Evolutionary conservation across 1,140 invertebrate genomes (phyloP).

Genomic region (Drosophila kikkawai): DNA sequence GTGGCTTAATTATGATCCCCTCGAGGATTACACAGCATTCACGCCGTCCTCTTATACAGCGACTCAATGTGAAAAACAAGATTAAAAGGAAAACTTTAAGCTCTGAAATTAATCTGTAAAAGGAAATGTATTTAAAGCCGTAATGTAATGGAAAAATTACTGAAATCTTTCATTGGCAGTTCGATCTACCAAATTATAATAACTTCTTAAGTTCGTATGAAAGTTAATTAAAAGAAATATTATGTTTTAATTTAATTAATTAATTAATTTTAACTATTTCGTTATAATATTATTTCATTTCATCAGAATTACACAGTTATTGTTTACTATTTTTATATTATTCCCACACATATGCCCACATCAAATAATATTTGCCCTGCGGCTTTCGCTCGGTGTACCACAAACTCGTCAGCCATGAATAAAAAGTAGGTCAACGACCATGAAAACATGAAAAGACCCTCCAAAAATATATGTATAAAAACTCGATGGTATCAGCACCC

Average conservation of each 20-base stretch:
- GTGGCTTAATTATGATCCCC: slow-evolving; percentile 79
- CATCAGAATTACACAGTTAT: too few species aligned
- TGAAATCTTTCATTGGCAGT: not conserved
- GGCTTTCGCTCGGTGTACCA: slow-evolving; percentile 11
- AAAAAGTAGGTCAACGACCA: slow-evolving; percentile 52
- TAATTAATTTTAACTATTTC: too few species aligned
- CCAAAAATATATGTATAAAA: slow-evolving; percentile 26
- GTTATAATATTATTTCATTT: not conserved
- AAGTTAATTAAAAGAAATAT: not conserved
- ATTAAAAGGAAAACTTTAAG: not conserved
- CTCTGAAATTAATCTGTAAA: not conserved
- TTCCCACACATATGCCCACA: too few species aligned
- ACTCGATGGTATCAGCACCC: slow-evolving; percentile 1
- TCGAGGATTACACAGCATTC: slow-evolving; percentile 67
- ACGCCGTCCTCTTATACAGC: slow-evolving; percentile 12
- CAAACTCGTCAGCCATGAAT: not conserved
- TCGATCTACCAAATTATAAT: not conserved
- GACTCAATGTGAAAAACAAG: slow-evolving; percentile 10
- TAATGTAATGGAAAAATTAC: not conserved
- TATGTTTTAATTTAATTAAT: too few species aligned
- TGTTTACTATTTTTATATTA: not conserved
- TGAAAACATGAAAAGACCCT: slow-evolving; percentile 30
- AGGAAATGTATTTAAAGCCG: too few species aligned
- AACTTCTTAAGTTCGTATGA: not conserved
- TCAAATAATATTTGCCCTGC: too few species aligned